A percentile compares a stretch with the other conserved stretches of the same genome.
Conservation (phyloP, 2,888 invertebrate genomes). For the Strigamia crassipes region DNA sequence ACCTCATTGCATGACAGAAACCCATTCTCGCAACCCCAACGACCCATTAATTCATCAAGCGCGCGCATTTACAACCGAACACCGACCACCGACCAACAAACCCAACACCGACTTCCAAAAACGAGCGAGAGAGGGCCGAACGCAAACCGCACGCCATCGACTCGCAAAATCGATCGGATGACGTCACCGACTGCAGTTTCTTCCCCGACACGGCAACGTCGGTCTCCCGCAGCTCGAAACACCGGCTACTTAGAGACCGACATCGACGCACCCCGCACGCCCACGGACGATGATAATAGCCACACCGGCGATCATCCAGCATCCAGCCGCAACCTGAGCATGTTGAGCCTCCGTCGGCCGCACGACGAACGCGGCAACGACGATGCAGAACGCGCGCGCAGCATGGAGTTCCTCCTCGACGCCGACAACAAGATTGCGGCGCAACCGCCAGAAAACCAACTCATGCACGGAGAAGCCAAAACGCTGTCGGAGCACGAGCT, state of each 20-base stretch:
- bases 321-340: slow-evolving; percentile 47
- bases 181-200: slow-evolving; percentile 22
- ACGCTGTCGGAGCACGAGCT: slow-evolving; percentile 92
- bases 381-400: slow-evolving; percentile 66
- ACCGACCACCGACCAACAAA: no score
- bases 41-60: no score
- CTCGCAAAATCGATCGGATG: slow-evolving; percentile 45
- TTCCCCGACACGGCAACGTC: neutral
- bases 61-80: no score
- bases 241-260: slow-evolving; percentile 77
- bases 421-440: slow-evolving; percentile 86
- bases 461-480: slow-evolving; percentile 68
- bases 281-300: neutral
- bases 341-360: slow-evolving; percentile 49
- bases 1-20: no score
- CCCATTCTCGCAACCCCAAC: no score
- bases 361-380: slow-evolving; percentile 46
- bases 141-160: slow-evolving; percentile 53
- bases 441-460: slow-evolving; percentile 86
- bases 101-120: slow-evolving; percentile 47
- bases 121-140: slow-evolving; percentile 51
- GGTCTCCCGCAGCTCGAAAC: slow-evolving; percentile 59
- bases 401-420: slow-evolving; percentile 94
- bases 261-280: slow-evolving; percentile 68
- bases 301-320: neutral